Base-by-base conservation (phyloP, 2,797 vertebrate genomes). In the Furcifer pardalis region DNA sequence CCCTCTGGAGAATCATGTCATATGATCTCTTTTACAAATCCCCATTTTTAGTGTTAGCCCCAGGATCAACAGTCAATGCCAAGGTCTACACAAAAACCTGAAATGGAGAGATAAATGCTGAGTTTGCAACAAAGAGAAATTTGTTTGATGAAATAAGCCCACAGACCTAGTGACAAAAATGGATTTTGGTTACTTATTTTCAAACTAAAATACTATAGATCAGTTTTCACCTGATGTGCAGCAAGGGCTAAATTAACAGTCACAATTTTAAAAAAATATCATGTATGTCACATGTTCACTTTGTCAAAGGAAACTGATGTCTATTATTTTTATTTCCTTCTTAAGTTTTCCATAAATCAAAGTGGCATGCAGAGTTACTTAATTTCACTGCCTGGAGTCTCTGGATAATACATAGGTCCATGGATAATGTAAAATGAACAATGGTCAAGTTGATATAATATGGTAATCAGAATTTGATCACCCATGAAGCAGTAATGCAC, bases 311-410 rank as follows among this genome's bases (percentile, higher is more conserved):
- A 73, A 73, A 15, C 84, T 77, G 21, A 1, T 2, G 27, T 25
- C 21, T 5, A 1, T 46, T 32, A 60, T 10, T 10, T 23, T 73
- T 49, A 86, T 86, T 62, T 37, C 85, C 75, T 37, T 63, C 60
- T 73, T 92, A 71, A 73, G 40, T 25, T 42, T 71, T n/a, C 30
- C 83, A 62, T 44, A 42, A 77, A 65, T 30, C 35, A 68, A 86
- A 44, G 1, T 63, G 79, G n/a, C n/a, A 85, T 56, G 83, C 80
- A 59, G 49, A 32, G 79, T 65, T n/a, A 42, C 65, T 90, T 84
- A 82, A 44, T 80, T 1, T 42, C 7, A 1, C 6, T 80, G 42
- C 37, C 77, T 62, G 79, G 49, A 30, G 8, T 37, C 0, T 0
- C 74, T 86, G 79, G 52, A 86, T 30, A 68, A 52, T 13, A 56